These are phyloP conservation scores for Lophura swinhoii DNA, from an alignment of 2,797 vertebrate species.

Conservation along the genomic window DNA sequence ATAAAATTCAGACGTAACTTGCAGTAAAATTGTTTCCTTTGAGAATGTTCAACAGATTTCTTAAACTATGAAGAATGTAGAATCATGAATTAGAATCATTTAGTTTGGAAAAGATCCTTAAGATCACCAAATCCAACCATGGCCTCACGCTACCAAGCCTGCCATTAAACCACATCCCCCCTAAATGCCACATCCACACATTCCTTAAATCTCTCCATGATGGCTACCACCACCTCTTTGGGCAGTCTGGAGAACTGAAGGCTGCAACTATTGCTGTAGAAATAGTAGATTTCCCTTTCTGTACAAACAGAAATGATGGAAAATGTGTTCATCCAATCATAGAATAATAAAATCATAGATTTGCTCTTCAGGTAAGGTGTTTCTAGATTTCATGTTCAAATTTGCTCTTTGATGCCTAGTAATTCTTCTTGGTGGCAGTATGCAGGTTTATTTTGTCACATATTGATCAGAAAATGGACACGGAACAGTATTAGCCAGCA, in stretches of 20 bases:
- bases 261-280: neutral
- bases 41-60: neutral
- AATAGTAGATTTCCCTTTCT: neutral
- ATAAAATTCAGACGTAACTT: neutral
- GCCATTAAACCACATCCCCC: neutral
- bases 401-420: neutral
- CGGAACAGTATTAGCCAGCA: rapidly evolving
- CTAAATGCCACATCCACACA: neutral
- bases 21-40: neutral
- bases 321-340: neutral
- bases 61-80: neutral
- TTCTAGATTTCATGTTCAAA: neutral
- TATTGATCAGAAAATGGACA: rapidly evolving
- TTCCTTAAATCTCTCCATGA: neutral
- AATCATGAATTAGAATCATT: neutral
- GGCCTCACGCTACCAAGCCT: neutral
- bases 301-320: neutral
- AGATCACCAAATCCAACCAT: neutral
- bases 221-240: neutral
- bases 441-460: neutral
- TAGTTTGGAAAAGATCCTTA: too few species aligned
- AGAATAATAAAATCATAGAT: neutral
- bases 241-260: neutral
- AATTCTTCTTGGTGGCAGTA: neutral
- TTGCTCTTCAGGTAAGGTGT: neutral